Evolutionary conservation across 2,888 invertebrate species (phyloP).

Genomic region (Drosophila eohydei): DNA sequence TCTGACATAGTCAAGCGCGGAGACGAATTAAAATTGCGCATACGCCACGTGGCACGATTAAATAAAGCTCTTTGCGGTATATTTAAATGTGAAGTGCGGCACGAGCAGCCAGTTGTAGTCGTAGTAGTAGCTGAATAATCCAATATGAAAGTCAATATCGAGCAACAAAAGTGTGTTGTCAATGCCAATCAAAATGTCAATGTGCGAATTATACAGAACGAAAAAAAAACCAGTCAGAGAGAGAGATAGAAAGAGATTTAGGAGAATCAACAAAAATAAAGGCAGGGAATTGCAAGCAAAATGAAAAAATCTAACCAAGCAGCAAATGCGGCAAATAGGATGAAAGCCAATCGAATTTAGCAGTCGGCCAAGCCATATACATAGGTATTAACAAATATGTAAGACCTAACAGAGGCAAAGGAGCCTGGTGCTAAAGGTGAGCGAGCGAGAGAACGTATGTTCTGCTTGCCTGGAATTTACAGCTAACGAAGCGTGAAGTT

Average conservation of each 20-base stretch:
- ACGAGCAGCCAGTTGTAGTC: conserved; percentile 11
- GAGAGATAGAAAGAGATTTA: conserved; percentile 13
- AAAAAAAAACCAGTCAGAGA: neutral
- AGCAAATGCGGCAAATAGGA: conserved; percentile 78
- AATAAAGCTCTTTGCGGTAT: conserved; percentile 2
- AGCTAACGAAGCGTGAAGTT: conserved; percentile 78
- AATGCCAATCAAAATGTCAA: conserved; percentile 79
- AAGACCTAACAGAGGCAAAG: conserved; percentile 9
- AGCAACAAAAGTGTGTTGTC: conserved; percentile 67
- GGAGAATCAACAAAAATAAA: conserved; percentile 12
- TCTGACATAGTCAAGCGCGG: conserved; percentile 28
- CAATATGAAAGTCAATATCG: conserved; percentile 54
- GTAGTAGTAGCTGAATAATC: conserved; percentile 32
- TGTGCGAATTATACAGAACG: conserved; percentile 59
- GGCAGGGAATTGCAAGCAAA: conserved; percentile 41
- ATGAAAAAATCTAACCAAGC: conserved; percentile 75
- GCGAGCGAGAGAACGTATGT: conserved; percentile 50
- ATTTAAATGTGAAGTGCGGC: conserved; percentile 44
- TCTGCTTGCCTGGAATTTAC: conserved; percentile 67
- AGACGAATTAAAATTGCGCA: conserved; percentile 50
- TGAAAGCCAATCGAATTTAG: conserved; percentile 76
- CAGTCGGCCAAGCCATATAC: conserved; percentile 48
- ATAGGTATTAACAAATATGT: conserved; percentile 74
- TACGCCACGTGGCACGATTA: conserved; percentile 33
- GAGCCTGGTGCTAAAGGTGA: conserved; percentile 36